Evolutionary conservation across 1,140 invertebrate species (phyloP).

Genomic region (Drosophila littoralis): DNA sequence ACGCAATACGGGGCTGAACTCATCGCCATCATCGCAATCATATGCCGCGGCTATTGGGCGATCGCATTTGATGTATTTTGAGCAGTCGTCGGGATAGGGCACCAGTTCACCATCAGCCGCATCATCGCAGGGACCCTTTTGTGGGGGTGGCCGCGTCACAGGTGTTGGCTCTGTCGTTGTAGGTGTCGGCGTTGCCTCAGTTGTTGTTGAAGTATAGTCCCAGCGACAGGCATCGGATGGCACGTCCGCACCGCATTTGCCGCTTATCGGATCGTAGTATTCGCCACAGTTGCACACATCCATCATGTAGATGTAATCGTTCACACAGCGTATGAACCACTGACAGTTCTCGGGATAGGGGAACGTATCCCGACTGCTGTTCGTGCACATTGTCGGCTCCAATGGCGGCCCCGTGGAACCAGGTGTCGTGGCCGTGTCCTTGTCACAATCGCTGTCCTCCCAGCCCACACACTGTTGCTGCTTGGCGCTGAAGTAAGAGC

Average conservation of each 20-base stretch:
- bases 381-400: slow-evolving; percentile 63
- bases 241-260: slow-evolving; percentile 57
- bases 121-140: slow-evolving; percentile 62
- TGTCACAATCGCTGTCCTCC: slow-evolving; percentile 69
- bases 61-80: slow-evolving; percentile 67
- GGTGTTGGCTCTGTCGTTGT: slow-evolving; percentile 17
- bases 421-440: slow-evolving; percentile 47
- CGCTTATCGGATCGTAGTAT: slow-evolving; percentile 66
- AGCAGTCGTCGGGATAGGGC: slow-evolving; percentile 72
- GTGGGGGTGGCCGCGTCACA: slow-evolving; percentile 57
- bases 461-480: slow-evolving; percentile 48
- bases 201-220: slow-evolving; percentile 59
- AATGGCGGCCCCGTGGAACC: slow-evolving; percentile 24
- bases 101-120: slow-evolving; percentile 46
- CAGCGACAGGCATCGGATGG: slow-evolving; percentile 66
- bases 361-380: slow-evolving; percentile 55
- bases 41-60: slow-evolving; percentile 60
- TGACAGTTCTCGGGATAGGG: slow-evolving; percentile 71
- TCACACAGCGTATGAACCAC: slow-evolving; percentile 66
- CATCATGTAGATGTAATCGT: slow-evolving; percentile 72
- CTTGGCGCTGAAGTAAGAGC: slow-evolving; percentile 55
- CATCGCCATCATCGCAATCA: slow-evolving; percentile 57
- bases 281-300: slow-evolving; percentile 68
- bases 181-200: not conserved
- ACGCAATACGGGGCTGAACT: slow-evolving; percentile 47